These are phyloP conservation scores for Octonoba sinensis DNA, from an alignment of 2,888 invertebrate genomes.

Conservation along the genomic window DNA sequence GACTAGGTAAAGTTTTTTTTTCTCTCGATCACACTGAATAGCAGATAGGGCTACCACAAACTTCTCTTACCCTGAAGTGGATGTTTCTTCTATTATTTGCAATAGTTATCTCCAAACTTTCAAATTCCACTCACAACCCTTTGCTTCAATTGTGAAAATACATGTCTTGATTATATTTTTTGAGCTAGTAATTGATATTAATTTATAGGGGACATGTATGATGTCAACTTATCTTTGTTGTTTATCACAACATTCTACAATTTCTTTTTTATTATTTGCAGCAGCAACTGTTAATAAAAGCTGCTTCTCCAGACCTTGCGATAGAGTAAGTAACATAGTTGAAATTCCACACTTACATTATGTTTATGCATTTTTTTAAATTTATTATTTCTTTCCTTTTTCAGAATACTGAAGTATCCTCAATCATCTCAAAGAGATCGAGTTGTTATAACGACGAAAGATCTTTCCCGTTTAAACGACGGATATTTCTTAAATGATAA, in stretches of 20 bases:
- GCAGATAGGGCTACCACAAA: no score
- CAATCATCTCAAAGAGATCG: constrained; percentile 87
- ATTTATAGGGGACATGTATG: neutral
- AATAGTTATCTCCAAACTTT: no score
- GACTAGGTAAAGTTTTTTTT: no score
- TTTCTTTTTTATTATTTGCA: neutral
- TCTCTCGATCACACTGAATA: no score
- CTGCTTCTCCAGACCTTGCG: constrained; percentile 9
- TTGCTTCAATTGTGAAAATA: no score
- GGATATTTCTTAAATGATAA: constrained; percentile 89
- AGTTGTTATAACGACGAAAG: constrained; percentile 88
- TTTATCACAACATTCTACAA: constrained; percentile 1
- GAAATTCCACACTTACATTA: neutral
- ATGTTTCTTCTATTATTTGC: no score
- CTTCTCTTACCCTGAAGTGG: no score
- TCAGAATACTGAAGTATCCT: constrained; percentile 83
- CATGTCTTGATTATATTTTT: no score
- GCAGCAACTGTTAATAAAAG: constrained; percentile 4
- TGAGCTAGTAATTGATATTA: no score
- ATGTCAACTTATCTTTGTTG: neutral
- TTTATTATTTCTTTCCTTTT: constrained; percentile 68
- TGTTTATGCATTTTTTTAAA: neutral
- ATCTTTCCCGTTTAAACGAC: constrained; percentile 62
- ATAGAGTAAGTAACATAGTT: constrained; percentile 33
- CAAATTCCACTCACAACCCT: no score